phyloP scores from a whole-genome alignment of 2,113 vertebrate species.

The Microcebus lehilahytsara region DNA sequence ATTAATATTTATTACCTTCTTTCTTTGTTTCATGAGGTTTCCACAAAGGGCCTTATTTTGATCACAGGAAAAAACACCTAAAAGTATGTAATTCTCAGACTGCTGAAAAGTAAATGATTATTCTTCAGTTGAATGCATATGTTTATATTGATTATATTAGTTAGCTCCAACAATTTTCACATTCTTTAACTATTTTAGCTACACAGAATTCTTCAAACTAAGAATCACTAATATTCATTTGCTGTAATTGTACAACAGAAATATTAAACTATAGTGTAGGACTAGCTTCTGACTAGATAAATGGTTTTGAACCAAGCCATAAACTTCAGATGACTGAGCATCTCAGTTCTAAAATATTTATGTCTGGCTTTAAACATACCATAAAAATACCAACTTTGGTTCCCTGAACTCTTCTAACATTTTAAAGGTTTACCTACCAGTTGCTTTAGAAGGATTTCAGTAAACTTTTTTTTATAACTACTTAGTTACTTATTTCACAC shows the following conservation, averaged over 20 bases:
- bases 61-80: slow-evolving; percentile 39
- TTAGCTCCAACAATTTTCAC: not conserved
- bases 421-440: slow-evolving; percentile 66
- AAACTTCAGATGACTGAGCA: slow-evolving; percentile 76
- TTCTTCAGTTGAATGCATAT: not conserved
- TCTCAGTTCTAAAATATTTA: slow-evolving; percentile 76
- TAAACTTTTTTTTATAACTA: slow-evolving; percentile 45
- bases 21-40: slow-evolving; percentile 65
- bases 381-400: slow-evolving; percentile 68
- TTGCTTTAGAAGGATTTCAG: slow-evolving; percentile 25
- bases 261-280: slow-evolving; percentile 60
- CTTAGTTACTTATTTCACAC: slow-evolving; percentile 7
- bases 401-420: slow-evolving; percentile 57
- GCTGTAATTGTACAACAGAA: slow-evolving; percentile 66
- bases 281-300: slow-evolving; percentile 69
- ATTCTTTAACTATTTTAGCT: slow-evolving; percentile 10
- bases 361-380: slow-evolving; percentile 69
- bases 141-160: slow-evolving; percentile 38
- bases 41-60: slow-evolving; percentile 48
- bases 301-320: slow-evolving; percentile 72
- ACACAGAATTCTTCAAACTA: not conserved
- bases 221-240: slow-evolving; percentile 21
- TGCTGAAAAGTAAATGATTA: slow-evolving; percentile 12
- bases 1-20: slow-evolving; percentile 71
- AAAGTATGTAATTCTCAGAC: slow-evolving; percentile 24